Evolutionary conservation across 35 echinoderm and acorn worm genomes (phyloP).

Genomic region (Stichopus chloronotus): DNA sequence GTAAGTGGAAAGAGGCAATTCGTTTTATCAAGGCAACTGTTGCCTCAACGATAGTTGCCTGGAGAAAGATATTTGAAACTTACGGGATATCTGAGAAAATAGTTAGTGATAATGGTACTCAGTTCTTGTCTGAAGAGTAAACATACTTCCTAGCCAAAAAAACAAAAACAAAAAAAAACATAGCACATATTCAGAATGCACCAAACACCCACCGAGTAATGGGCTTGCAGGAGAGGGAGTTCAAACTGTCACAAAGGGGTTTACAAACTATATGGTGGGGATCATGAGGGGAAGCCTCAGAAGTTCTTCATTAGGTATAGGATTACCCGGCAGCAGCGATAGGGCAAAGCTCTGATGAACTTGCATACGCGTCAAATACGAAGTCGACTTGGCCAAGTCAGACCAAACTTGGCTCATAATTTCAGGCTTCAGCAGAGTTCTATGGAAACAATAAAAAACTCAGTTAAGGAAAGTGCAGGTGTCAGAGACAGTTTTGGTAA

Average conservation of each 20-base stretch:
- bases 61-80: neutral
- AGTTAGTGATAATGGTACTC: no score
- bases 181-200: neutral
- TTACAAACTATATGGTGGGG: neutral
- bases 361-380: neutral
- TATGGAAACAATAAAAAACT: neutral
- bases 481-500: neutral
- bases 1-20: neutral
- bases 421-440: neutral
- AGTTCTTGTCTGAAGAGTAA: neutral
- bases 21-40: neutral
- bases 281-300: neutral
- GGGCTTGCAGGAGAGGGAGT: slow-evolving; percentile 66
- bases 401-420: no score
- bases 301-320: neutral
- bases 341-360: neutral
- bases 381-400: neutral
- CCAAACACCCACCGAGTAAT: slow-evolving; percentile 28
- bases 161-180: neutral
- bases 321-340: neutral
- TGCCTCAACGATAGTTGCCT: neutral
- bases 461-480: neutral
- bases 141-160: neutral
- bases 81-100: neutral
- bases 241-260: slow-evolving; percentile 67